phyloP scores from a whole-genome alignment of 2,113 vertebrate species.

The Crypturellus undulatus region DNA sequence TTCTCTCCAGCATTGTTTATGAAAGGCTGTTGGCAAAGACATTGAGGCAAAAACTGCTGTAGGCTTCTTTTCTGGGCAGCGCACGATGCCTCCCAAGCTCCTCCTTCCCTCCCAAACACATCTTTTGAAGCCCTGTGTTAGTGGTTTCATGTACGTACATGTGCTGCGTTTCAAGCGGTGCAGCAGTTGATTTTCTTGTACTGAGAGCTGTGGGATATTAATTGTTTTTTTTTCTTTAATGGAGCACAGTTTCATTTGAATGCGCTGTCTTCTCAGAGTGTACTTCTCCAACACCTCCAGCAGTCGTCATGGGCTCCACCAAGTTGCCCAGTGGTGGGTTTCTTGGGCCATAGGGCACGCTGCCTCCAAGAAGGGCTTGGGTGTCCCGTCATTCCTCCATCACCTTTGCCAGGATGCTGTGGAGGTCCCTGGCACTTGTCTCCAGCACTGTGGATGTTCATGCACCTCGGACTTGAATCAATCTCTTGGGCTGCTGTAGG shows the following conservation, averaged over 20 bases:
- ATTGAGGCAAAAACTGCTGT: slow-evolving; percentile 50
- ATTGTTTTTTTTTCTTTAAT: slow-evolving; percentile 31
- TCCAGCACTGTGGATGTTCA: background rate
- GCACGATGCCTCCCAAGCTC: background rate
- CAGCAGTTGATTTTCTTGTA: slow-evolving; percentile 53
- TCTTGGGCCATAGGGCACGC: background rate
- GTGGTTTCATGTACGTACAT: slow-evolving; percentile 68
- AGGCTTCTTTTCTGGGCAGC: slow-evolving; percentile 63
- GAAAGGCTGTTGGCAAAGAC: slow-evolving; percentile 58
- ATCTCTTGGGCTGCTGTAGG: background rate
- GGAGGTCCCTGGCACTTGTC: background rate
- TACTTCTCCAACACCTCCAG: background rate
- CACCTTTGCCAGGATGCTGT: background rate
- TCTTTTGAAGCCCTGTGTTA: slow-evolving; percentile 62
- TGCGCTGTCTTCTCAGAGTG: background rate
- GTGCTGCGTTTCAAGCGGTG: slow-evolving; percentile 26
- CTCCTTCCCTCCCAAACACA: background rate
- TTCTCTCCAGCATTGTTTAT: slow-evolving; percentile 49
- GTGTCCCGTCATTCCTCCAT: accelerated
- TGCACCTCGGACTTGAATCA: background rate
- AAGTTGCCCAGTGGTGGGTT: background rate
- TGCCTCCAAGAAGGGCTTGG: background rate
- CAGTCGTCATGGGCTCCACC: accelerated
- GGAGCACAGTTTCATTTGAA: slow-evolving; percentile 13
- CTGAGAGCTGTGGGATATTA: slow-evolving; percentile 39